Evolutionary conservation across 2,888 invertebrate genomes (phyloP).

Genomic region (Nesidiocoris tenuis): DNA sequence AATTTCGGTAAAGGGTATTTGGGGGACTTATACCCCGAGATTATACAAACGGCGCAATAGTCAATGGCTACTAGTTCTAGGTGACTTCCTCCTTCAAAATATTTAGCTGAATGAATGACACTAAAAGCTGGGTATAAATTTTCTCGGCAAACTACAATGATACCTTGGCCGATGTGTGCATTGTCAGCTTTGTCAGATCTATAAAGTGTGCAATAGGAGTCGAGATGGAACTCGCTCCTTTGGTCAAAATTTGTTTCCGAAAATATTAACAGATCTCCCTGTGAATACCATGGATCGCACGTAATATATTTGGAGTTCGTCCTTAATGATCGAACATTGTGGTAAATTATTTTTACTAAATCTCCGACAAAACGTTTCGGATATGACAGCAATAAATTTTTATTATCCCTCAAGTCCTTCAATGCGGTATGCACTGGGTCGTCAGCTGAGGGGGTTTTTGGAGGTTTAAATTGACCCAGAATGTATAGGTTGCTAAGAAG

Average conservation of each 20-base stretch:
- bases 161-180: background rate
- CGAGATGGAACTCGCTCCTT: background rate
- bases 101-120: background rate
- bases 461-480: background rate
- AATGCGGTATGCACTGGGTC: background rate
- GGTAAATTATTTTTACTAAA: slow-evolving; percentile 25
- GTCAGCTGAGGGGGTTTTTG: background rate
- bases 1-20: background rate
- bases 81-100: background rate
- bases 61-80: background rate
- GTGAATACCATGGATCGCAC: slow-evolving; percentile 26
- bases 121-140: background rate
- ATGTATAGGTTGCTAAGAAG: background rate
- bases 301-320: slow-evolving; percentile 19
- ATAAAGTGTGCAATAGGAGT: background rate
- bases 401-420: background rate
- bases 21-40: slow-evolving; percentile 17
- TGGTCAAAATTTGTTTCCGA: slow-evolving; percentile 25
- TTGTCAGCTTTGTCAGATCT: background rate
- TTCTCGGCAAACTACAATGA: background rate
- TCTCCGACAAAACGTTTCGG: slow-evolving; percentile 11
- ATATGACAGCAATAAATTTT: slow-evolving; percentile 1
- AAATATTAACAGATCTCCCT: slow-evolving; percentile 15
- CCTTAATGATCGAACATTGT: slow-evolving; percentile 16
- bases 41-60: background rate